These are phyloP conservation scores for Anthopleura xanthogrammica DNA, from an alignment of 92 coral and sea anemone species.

Conservation along the genomic window DNA sequence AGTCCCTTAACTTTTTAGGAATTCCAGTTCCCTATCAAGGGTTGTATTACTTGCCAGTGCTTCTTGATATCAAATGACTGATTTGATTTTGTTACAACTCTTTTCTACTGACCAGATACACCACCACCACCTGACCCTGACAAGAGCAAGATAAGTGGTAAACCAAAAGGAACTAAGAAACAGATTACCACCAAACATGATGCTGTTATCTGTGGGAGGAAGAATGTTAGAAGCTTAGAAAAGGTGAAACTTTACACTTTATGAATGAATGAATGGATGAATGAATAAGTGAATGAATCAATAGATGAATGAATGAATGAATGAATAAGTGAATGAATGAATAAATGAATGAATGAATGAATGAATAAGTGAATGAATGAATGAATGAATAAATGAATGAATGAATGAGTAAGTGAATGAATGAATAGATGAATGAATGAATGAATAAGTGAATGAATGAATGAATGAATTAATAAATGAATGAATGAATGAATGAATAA, in stretches of 20 bases:
- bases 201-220: constrained; percentile 85
- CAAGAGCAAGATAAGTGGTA: constrained; percentile 1
- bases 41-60: not conserved
- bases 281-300: too few relatives aligned
- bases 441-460: too few relatives aligned
- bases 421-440: too few relatives aligned
- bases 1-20: too few relatives aligned
- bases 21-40: too few relatives aligned
- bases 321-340: not conserved
- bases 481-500: too few relatives aligned
- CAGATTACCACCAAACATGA: constrained; percentile 95
- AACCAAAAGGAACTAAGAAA: constrained; percentile 50
- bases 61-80: too few relatives aligned
- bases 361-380: not conserved
- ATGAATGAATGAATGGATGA: not conserved
- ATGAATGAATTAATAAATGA: too few relatives aligned
- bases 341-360: not conserved
- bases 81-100: not conserved
- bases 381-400: not conserved
- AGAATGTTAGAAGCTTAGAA: constrained; percentile 83
- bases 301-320: too few relatives aligned
- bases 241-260: constrained; percentile 49
- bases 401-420: too few relatives aligned
- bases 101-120: not conserved
- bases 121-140: constrained; percentile 29